Evolutionary conservation across 53 echinoderm and acorn worm genomes (phyloP).

Genomic region (Pentamera pediparva): DNA sequence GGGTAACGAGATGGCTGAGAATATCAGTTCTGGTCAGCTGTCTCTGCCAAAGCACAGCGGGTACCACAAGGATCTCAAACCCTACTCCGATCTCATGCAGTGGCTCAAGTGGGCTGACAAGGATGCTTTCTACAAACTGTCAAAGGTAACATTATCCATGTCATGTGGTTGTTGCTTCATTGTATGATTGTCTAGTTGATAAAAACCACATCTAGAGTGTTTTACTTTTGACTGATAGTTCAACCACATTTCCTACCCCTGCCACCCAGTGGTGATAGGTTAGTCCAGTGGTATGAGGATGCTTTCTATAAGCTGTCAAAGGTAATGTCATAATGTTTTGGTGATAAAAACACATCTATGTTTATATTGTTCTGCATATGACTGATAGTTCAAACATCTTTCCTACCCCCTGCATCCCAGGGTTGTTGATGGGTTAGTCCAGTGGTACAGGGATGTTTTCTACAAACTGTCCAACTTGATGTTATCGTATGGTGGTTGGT

Average conservation of each 20-base stretch:
- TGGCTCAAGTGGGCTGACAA: conserved; percentile 91
- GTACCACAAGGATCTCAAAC: conserved; percentile 86
- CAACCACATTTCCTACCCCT: not conserved
- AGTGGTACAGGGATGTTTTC: conserved; percentile 40
- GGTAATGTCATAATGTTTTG: conserved; percentile 33
- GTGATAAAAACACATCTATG: not conserved
- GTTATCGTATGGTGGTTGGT: too few relatives aligned
- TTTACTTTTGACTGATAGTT: too few relatives aligned
- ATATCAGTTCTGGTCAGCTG: conserved; percentile 37
- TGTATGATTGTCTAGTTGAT: not conserved
- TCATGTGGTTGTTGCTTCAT: not conserved
- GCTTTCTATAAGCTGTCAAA: conserved; percentile 71
- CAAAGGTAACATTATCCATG: conserved; percentile 59
- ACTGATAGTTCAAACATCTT: too few relatives aligned
- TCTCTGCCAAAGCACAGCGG: conserved; percentile 69
- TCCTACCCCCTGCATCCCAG: not conserved
- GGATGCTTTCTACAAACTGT: conserved; percentile 68
- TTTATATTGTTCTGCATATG: not conserved
- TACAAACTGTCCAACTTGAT: too few relatives aligned
- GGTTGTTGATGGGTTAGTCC: not conserved
- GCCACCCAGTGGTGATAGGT: not conserved
- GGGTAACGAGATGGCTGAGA: conserved; percentile 73
- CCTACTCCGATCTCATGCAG: conserved; percentile 89
- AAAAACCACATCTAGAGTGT: not conserved
- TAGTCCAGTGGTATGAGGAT: not conserved